These are phyloP conservation scores for Drosophila littoralis DNA, from an alignment of 1,140 invertebrate species.

Conservation along the genomic window DNA sequence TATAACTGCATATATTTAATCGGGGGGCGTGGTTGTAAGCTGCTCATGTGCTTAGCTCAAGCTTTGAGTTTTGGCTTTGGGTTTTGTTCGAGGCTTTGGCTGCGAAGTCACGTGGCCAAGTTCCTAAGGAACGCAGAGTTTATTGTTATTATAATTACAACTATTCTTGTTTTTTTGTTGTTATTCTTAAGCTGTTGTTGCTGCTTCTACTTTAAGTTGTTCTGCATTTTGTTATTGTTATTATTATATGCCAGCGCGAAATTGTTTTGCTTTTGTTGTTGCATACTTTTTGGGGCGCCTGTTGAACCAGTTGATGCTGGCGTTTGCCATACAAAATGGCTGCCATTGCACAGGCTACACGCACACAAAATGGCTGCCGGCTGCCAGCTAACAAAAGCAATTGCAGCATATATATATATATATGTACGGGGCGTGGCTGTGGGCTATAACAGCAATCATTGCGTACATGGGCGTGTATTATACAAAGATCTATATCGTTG, in stretches of 20 bases:
- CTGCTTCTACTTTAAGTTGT: not conserved
- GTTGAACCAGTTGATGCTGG: slow-evolving; percentile 6
- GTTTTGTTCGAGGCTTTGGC: not conserved
- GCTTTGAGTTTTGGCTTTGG: not conserved
- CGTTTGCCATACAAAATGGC: slow-evolving; percentile 41
- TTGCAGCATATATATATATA: not conserved
- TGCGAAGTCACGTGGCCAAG: slow-evolving; percentile 5
- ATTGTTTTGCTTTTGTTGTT: slow-evolving; percentile 18
- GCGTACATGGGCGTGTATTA: not conserved
- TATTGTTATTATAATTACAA: slow-evolving; percentile 21
- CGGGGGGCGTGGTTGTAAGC: slow-evolving; percentile 2
- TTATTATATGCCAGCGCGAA: slow-evolving; percentile 13
- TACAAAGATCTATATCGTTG: slow-evolving; percentile 21
- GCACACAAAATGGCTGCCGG: slow-evolving; percentile 25
- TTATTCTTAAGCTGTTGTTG: not conserved
- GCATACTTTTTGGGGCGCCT: slow-evolving; percentile 29
- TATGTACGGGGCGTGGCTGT: slow-evolving; percentile 18
- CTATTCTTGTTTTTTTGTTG: slow-evolving; percentile 10
- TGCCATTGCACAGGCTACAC: slow-evolving; percentile 21
- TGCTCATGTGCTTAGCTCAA: slow-evolving; percentile 3
- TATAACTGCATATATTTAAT: not conserved
- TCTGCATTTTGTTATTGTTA: slow-evolving; percentile 7
- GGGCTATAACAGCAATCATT: slow-evolving; percentile 18
- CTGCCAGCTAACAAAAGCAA: slow-evolving; percentile 24
- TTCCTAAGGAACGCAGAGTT: not conserved